A percentile compares a stretch with the other conserved stretches of the same genome.
phyloP scores from a whole-genome alignment of 1,140 invertebrate species.

The Leucophenga varia region DNA sequence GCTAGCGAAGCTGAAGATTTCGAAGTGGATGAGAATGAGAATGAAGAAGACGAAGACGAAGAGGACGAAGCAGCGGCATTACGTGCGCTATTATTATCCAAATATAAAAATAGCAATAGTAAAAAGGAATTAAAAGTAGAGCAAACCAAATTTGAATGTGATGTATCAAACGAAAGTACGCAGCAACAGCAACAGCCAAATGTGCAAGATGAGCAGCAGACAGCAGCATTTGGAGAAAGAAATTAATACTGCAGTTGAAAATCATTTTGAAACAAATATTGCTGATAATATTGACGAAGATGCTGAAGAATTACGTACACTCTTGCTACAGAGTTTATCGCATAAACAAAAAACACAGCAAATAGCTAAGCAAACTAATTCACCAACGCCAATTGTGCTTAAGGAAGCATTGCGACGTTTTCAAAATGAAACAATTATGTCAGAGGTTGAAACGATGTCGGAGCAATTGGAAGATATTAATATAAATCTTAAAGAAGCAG shows the following conservation, averaged over 20 bases:
- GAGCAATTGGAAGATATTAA: too few species aligned
- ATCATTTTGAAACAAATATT: not conserved
- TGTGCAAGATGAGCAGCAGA: too few species aligned
- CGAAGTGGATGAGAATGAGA: slow-evolving; percentile 1
- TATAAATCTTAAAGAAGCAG: too few species aligned
- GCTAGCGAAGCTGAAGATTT: not conserved
- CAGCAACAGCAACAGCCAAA: not conserved
- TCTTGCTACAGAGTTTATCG: slow-evolving; percentile 30
- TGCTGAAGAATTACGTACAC: slow-evolving; percentile 29
- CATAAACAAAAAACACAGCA: slow-evolving; percentile 18
- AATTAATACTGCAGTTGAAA: too few species aligned
- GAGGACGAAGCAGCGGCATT: slow-evolving; percentile 45
- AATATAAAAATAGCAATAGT: slow-evolving; percentile 18
- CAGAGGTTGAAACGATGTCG: too few species aligned
- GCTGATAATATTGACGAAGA: slow-evolving; percentile 27
- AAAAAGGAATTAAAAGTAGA: too few species aligned
- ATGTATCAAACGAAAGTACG: not conserved
- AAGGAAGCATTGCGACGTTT: slow-evolving; percentile 45
- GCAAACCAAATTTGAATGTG: not conserved
- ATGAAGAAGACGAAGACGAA: slow-evolving; percentile 4
- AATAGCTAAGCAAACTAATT: not conserved
- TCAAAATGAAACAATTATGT: slow-evolving; percentile 6
- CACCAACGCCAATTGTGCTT: slow-evolving; percentile 30
- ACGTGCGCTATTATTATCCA: slow-evolving; percentile 40
- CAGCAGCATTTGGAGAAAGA: too few species aligned